phyloP scores from a whole-genome alignment of 2,888 invertebrate species.

The Heliconius ismenius region DNA sequence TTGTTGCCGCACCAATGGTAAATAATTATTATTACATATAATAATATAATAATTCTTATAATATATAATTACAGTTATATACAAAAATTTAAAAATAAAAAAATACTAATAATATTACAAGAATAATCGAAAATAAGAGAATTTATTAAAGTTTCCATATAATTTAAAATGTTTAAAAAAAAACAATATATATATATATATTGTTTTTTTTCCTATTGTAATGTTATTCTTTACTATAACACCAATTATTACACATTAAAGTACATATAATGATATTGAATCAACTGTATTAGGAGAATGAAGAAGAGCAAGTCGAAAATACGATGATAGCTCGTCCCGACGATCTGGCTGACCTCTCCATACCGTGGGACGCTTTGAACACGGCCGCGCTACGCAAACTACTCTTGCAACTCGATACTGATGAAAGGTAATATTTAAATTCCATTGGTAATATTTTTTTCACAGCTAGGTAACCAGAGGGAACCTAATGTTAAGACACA shows the following conservation, averaged over 20 bases:
- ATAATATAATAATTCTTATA: neutral
- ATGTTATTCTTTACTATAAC: neutral
- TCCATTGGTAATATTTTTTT: neutral
- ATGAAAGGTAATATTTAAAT: slow-evolving; percentile 61
- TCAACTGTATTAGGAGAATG: slow-evolving; percentile 57
- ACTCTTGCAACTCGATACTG: slow-evolving; percentile 69
- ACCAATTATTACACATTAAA: neutral
- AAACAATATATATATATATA: no score
- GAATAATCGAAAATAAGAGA: no score
- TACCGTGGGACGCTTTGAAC: slow-evolving; percentile 69
- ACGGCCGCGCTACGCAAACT: slow-evolving; percentile 72
- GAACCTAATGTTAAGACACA: neutral
- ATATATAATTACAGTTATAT: neutral
- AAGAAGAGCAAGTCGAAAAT: slow-evolving; percentile 70
- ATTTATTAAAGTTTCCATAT: no score
- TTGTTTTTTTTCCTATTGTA: neutral
- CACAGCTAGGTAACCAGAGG: neutral
- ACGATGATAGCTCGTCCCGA: slow-evolving; percentile 60
- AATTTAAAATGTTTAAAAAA: no score
- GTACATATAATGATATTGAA: neutral
- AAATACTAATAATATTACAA: no score
- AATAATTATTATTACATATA: slow-evolving; percentile 35
- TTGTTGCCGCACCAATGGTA: slow-evolving; percentile 67
- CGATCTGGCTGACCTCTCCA: slow-evolving; percentile 52
- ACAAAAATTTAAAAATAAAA: no score